These are phyloP conservation scores for Drosophila hawaiiensis DNA, from an alignment of 2,888 invertebrate genomes.

Conservation along the genomic window DNA sequence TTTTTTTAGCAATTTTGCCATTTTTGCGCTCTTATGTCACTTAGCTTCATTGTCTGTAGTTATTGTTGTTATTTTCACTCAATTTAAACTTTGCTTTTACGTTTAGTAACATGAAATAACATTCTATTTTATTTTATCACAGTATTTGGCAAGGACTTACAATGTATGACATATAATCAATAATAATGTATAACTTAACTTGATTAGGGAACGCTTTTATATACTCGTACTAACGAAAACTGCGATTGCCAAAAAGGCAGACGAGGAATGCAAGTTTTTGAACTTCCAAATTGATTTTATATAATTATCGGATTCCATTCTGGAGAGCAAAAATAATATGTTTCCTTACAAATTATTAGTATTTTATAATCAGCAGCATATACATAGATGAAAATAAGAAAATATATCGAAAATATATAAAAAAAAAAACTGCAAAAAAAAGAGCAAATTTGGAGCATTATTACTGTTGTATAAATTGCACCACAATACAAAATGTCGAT, in stretches of 20 bases:
- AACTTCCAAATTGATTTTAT: not conserved
- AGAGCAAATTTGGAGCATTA: not conserved
- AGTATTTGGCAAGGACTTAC: not conserved
- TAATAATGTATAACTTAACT: not conserved
- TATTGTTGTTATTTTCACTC: conserved; percentile 8
- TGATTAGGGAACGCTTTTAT: not conserved
- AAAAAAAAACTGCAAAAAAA: too few species aligned
- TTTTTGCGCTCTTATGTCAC: conserved; percentile 36
- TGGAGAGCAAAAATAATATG: too few species aligned
- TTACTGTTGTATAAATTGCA: not conserved
- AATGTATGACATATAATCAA: not conserved
- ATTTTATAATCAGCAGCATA: too few species aligned
- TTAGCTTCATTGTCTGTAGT: conserved; percentile 13
- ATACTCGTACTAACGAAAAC: not conserved
- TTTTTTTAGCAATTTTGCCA: conserved; percentile 6
- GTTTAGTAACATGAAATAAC: not conserved
- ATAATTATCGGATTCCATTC: not conserved
- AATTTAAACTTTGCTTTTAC: conserved; percentile 10
- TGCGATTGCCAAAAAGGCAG: not conserved
- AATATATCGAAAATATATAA: not conserved
- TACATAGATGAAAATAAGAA: too few species aligned
- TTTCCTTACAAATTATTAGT: too few species aligned
- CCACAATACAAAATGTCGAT: not conserved
- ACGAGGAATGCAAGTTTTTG: not conserved
- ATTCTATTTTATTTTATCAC: not conserved